These are phyloP conservation scores for Tachycineta bicolor DNA, from an alignment of 2,113 vertebrate genomes.

Conservation along the genomic window DNA sequence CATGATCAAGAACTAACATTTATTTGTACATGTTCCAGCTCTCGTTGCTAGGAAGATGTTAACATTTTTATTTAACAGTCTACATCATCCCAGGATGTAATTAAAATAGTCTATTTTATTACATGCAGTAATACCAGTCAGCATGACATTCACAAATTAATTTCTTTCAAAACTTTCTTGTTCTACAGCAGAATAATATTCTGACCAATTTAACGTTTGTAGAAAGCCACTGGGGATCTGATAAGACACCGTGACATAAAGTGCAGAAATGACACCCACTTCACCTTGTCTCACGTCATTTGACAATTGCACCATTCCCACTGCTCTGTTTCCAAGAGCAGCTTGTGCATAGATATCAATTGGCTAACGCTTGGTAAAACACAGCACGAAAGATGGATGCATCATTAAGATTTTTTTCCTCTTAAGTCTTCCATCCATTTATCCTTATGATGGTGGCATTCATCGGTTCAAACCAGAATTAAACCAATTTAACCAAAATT, in stretches of 20 bases:
- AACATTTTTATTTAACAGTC: not conserved
- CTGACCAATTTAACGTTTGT: not conserved
- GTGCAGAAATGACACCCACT: not conserved
- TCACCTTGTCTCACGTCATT: not conserved
- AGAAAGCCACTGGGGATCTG: not conserved
- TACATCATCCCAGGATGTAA: not conserved
- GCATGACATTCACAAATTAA: not conserved
- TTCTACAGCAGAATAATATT: not conserved
- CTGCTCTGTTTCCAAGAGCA: not conserved
- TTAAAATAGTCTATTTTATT: conserved; percentile 19
- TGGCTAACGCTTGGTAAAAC: not conserved
- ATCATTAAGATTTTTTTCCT: not conserved
- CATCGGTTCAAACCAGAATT: not conserved
- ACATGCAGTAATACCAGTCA: not conserved
- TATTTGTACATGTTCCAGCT: not conserved
- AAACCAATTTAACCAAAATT: not conserved
- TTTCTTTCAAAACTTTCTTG: not conserved
- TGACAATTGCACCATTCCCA: not conserved
- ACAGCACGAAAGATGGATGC: not conserved
- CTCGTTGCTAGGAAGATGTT: not conserved
- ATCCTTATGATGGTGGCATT: not conserved
- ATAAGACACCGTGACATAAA: not conserved
- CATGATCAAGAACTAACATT: not conserved
- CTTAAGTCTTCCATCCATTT: not conserved
- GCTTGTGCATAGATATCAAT: not conserved